phyloP scores from a whole-genome alignment of 2,797 vertebrate genomes.

The Cyclura pinguis region DNA sequence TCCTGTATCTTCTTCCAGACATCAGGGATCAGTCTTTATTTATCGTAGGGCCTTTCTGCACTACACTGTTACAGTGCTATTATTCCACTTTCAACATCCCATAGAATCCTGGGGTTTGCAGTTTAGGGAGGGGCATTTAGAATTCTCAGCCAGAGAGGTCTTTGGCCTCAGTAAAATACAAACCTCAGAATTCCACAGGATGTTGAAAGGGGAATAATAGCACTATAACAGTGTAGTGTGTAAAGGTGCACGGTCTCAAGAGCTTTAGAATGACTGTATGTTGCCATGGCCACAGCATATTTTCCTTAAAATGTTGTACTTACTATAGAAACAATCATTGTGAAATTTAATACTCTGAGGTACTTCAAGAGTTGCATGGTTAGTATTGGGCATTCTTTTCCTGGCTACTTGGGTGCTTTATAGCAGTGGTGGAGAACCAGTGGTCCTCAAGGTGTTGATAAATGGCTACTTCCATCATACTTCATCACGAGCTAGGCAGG shows the following conservation, averaged over 20 bases:
- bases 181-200: no score
- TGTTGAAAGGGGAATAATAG: no score
- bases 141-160: no score
- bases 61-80: no score
- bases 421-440: background rate
- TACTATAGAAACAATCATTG: background rate
- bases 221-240: no score
- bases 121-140: no score
- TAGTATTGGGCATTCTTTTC: background rate
- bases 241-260: background rate
- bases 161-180: no score
- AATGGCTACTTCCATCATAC: background rate
- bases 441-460: background rate
- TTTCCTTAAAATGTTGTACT: slow-evolving; percentile 45
- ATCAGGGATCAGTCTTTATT: background rate
- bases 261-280: background rate
- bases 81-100: no score
- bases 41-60: background rate
- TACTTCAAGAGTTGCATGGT: background rate
- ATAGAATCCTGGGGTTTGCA: no score
- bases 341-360: background rate
- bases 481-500: background rate
- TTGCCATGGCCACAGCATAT: background rate
- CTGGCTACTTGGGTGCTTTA: background rate
- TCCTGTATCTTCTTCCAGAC: slow-evolving; percentile 8